A percentile compares a stretch with the other conserved stretches of the same genome.
These are phyloP conservation scores for Hyppa rectilinea DNA, from an alignment of 2,888 invertebrate species.

Conservation along the genomic window DNA sequence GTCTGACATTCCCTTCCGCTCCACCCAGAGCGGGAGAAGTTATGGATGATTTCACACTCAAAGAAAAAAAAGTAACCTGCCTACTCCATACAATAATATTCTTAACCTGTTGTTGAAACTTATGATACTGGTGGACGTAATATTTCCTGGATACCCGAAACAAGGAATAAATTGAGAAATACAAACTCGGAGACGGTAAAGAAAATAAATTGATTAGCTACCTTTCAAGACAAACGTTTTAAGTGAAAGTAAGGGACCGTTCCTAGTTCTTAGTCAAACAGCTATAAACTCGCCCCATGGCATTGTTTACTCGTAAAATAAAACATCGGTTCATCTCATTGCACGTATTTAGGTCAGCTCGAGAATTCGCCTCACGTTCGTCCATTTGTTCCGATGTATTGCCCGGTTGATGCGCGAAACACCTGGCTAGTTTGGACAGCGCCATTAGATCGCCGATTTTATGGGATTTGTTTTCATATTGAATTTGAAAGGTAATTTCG, in stretches of 20 bases:
- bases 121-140: not conserved
- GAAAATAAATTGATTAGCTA: slow-evolving; percentile 53
- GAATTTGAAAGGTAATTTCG: slow-evolving; percentile 66
- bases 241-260: slow-evolving; percentile 51
- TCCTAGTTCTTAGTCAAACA: slow-evolving; percentile 51
- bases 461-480: slow-evolving; percentile 69
- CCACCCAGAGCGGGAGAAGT: too few species aligned
- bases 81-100: too few species aligned
- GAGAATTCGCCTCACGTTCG: slow-evolving; percentile 82
- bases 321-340: slow-evolving; percentile 67
- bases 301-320: slow-evolving; percentile 67
- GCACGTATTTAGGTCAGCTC: slow-evolving; percentile 77
- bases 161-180: slow-evolving; percentile 25
- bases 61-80: not conserved
- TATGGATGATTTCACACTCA: too few species aligned
- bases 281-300: slow-evolving; percentile 55
- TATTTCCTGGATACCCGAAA: not conserved
- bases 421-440: slow-evolving; percentile 80
- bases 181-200: slow-evolving; percentile 15
- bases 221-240: slow-evolving; percentile 52
- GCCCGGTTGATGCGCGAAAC: slow-evolving; percentile 77
- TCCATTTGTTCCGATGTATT: slow-evolving; percentile 88
- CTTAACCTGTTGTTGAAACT: not conserved
- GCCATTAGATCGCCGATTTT: slow-evolving; percentile 63
- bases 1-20: too few species aligned